These are phyloP conservation scores for Mareca strepera DNA, from an alignment of 2,797 vertebrate species.

Conservation along the genomic window DNA sequence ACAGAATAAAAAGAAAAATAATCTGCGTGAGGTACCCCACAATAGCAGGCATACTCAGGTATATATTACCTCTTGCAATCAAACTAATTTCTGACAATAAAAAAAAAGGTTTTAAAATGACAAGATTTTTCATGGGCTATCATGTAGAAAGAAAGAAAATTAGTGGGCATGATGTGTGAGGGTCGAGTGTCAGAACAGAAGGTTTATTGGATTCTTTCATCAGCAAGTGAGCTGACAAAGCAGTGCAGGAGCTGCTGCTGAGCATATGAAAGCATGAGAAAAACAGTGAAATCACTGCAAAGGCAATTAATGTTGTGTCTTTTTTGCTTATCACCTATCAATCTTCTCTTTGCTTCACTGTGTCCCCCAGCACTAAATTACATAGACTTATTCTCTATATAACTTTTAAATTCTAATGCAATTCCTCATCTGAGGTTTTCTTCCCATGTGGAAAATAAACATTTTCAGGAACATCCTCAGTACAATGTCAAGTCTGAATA, in stretches of 20 bases:
- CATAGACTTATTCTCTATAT: background rate
- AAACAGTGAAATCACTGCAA: background rate
- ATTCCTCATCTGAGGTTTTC: background rate
- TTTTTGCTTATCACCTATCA: background rate
- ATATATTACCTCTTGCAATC: background rate
- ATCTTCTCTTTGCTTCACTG: background rate
- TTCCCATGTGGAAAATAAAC: background rate
- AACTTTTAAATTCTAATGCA: background rate
- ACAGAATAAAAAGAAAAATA: background rate
- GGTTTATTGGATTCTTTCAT: background rate
- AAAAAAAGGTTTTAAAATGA: background rate
- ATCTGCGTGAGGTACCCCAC: background rate
- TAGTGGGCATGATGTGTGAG: background rate
- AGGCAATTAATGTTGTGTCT: background rate
- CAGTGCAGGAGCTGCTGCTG: background rate
- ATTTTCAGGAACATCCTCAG: background rate
- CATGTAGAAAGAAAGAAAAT: background rate
- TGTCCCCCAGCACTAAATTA: background rate
- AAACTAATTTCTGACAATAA: background rate
- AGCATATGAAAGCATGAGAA: background rate
- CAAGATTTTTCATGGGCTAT: background rate
- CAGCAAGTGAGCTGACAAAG: background rate
- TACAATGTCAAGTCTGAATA: background rate
- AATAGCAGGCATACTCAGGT: rapidly evolving
- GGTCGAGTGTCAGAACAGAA: background rate